These are phyloP conservation scores for Chondrilla cf. caribensis DNA, from an alignment of 37 sponge, comb jelly and placozoan species.

Conservation along the genomic window DNA sequence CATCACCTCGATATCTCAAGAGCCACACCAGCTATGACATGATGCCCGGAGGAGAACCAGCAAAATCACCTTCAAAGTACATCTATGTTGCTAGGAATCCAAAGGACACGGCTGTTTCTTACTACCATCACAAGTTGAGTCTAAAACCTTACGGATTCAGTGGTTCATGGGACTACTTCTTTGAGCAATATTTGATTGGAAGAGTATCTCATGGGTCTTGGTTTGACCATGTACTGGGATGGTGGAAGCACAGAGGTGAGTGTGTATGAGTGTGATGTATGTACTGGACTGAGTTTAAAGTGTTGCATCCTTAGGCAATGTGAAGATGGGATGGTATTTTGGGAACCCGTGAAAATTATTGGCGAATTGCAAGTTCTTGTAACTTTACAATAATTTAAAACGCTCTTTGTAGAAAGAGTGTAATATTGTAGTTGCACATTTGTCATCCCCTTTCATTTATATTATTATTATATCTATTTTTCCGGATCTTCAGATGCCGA, in stretches of 20 bases:
- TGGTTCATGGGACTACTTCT: slow-evolving; percentile 24
- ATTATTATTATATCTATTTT: no score
- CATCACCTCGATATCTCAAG: slow-evolving; percentile 31
- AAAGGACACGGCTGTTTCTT: slow-evolving; percentile 29
- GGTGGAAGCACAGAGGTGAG: slow-evolving; percentile 45
- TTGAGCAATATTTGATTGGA: slow-evolving; percentile 20
- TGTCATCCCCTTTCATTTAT: no score
- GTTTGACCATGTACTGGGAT: slow-evolving; percentile 29
- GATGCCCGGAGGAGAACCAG: slow-evolving; percentile 14
- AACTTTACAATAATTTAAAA: no score
- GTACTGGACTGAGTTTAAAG: no score
- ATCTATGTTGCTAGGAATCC: slow-evolving; percentile 37
- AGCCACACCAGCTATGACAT: slow-evolving; percentile 23
- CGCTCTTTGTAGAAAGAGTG: no score
- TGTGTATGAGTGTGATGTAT: no score
- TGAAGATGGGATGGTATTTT: no score
- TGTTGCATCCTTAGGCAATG: no score
- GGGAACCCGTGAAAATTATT: no score
- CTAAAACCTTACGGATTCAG: neutral
- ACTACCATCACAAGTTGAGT: neutral
- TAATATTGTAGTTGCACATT: no score
- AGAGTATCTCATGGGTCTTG: neutral
- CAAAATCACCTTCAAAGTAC: slow-evolving; percentile 30
- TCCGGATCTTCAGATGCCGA: slow-evolving; percentile 6
- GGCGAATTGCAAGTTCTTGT: no score